Conservation (phyloP, 2,113 vertebrate genomes). For the Istiophorus platypterus region DNA sequence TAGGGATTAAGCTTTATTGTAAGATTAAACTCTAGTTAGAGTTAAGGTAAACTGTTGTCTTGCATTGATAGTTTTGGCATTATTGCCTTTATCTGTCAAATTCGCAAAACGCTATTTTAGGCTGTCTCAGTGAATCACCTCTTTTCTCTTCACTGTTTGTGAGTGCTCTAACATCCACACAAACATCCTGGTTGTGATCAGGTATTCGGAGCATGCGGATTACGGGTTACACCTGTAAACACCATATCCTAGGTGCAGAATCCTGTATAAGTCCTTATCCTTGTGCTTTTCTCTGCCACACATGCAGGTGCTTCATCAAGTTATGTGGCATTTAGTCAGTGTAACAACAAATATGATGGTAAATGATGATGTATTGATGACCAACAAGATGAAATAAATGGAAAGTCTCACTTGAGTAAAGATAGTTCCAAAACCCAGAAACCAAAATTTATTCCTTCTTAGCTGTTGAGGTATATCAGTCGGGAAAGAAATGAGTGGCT, state of each 20-base stretch:
- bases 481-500: too few species aligned
- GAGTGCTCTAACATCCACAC: too few species aligned
- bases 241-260: too few species aligned
- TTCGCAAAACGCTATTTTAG: neutral
- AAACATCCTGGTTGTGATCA: neutral
- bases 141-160: neutral
- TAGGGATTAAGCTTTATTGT: neutral
- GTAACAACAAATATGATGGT: too few species aligned
- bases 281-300: neutral
- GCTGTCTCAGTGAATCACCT: neutral
- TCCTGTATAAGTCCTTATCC: neutral
- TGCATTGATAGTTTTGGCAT: neutral
- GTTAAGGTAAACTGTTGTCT: neutral
- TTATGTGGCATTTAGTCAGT: neutral
- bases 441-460: neutral
- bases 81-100: slow-evolving; percentile 10
- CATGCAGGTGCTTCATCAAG: neutral
- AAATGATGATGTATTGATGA: too few species aligned
- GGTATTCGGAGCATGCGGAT: neutral
- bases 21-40: neutral
- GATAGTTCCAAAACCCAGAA: neutral
- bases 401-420: too few species aligned
- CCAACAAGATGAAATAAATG: too few species aligned
- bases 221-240: neutral
- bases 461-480: too few species aligned